Conservation (phyloP, 2,113 vertebrate species). For the Cervus canadensis region DNA sequence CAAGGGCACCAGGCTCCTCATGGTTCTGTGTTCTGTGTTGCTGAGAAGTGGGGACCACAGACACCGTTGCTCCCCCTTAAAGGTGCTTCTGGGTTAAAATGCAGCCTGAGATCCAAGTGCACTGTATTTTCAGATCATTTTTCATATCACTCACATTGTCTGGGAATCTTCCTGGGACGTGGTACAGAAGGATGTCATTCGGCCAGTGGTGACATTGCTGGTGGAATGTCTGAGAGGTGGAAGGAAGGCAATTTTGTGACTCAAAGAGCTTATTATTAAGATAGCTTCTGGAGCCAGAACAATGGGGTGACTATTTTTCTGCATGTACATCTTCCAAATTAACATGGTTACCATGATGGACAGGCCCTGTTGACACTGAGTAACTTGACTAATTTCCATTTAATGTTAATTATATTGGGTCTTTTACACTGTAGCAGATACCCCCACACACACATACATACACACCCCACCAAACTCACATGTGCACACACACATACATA, state of each 20-base stretch:
- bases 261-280: not conserved
- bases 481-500: accelerated
- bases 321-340: not conserved
- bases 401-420: not conserved
- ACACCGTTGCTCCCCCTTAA: not conserved
- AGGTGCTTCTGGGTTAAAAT: not conserved
- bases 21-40: not conserved
- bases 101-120: not conserved
- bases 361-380: not conserved
- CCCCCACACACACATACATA: not conserved
- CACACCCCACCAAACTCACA: too few relatives aligned
- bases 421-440: not conserved
- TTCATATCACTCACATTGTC: not conserved
- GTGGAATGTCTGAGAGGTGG: not conserved
- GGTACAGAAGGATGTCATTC: not conserved
- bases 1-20: not conserved
- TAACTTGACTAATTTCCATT: not conserved
- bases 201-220: not conserved
- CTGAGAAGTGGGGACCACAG: not conserved
- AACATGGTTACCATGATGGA: not conserved
- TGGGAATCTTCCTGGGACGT: not conserved
- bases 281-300: not conserved
- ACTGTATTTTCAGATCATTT: not conserved
- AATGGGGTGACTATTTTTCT: not conserved
- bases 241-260: not conserved